Evolutionary conservation across 2,888 invertebrate species (phyloP), one percentile per base, ranked within the genome.

Genomic region (Boloria euphrosyne): DNA sequence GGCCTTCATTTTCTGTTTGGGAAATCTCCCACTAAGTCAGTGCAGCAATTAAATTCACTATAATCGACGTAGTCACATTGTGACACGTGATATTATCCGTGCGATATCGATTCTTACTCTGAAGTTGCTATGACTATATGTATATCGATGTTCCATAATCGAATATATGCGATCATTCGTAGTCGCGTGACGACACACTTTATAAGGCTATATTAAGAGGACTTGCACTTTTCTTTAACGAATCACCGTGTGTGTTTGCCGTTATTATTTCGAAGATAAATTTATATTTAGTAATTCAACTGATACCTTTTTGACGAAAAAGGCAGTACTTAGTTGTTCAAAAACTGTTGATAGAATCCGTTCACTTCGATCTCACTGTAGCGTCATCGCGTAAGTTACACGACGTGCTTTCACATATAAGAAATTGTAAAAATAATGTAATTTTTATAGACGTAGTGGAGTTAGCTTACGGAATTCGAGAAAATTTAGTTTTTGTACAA

Each of bases 401-500:
- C 68, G 65, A 57, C 22, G 44, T 14, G 43, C 31, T 54, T 58
- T 50, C 66, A 46, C 65, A 59, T 31, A 43, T 67, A 60, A 62
- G 61, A 76, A 79, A 75, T 81, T 86, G 86, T 89, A 88, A 80
- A 89, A 87, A 85, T 85, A 82, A 79, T 76, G 77, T 90, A 89
- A 88, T 87, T 81, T 84, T 78, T 80, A 80, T 86, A 85, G 82
- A 71, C 53, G 80, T 86, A 89, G 86, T 78, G 74, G 77, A 71
- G 71, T 80, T 86, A 87, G 85, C 84, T 84, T 86, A 88, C 73
- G 80, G 79, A 76, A 80, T 84, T 83, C 80, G 79, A 81, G 67
- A 81, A 81, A 38, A 82, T 84, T 83, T 90, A 89, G 89, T 87
- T 90, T 90, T 91, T 91, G 85, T 91, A 91, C 89, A 85, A 89